Percentiles rank a stretch among this genome's conserved stretches.
Evolutionary conservation across 2,888 invertebrate genomes (phyloP).

Genomic region (Eupithecia insigniata): DNA sequence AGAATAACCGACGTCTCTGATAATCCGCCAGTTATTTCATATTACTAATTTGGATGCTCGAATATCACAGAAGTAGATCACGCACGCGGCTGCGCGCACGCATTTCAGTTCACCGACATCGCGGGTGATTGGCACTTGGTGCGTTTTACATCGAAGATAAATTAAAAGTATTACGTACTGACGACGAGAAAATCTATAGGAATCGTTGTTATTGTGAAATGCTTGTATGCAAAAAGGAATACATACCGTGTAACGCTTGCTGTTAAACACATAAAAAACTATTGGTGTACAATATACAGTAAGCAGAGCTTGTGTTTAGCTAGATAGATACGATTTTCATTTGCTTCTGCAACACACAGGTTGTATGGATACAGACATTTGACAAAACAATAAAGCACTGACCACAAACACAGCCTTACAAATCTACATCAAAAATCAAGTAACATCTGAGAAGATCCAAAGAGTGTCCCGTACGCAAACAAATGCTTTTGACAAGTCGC

Average conservation of each 20-base stretch:
- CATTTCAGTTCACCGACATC: constrained; percentile 5
- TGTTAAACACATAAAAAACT: too few relatives aligned
- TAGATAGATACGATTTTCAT: too few relatives aligned
- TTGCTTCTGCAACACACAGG: too few relatives aligned
- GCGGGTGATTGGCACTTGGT: constrained; percentile 9
- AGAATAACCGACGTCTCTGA: not conserved
- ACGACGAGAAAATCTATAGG: not conserved
- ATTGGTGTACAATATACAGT: too few relatives aligned
- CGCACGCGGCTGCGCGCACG: constrained; percentile 4
- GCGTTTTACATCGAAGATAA: not conserved
- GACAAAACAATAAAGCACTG: too few relatives aligned
- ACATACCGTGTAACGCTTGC: not conserved
- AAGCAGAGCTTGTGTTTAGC: too few relatives aligned
- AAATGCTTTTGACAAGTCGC: too few relatives aligned
- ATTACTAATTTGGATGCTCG: not conserved
- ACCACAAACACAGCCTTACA: too few relatives aligned
- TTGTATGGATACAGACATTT: too few relatives aligned
- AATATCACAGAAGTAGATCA: not conserved
- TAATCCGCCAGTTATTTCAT: not conserved
- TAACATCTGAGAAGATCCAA: too few relatives aligned
- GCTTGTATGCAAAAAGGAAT: not conserved
- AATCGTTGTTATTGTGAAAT: not conserved
- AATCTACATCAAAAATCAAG: too few relatives aligned
- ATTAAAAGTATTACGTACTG: not conserved
- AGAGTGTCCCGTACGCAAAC: too few relatives aligned